Percentiles rank a stretch among this genome's conserved stretches.
Evolutionary conservation across 2,113 vertebrate genomes (phyloP).

Genomic region (Myiagra hebetior): DNA sequence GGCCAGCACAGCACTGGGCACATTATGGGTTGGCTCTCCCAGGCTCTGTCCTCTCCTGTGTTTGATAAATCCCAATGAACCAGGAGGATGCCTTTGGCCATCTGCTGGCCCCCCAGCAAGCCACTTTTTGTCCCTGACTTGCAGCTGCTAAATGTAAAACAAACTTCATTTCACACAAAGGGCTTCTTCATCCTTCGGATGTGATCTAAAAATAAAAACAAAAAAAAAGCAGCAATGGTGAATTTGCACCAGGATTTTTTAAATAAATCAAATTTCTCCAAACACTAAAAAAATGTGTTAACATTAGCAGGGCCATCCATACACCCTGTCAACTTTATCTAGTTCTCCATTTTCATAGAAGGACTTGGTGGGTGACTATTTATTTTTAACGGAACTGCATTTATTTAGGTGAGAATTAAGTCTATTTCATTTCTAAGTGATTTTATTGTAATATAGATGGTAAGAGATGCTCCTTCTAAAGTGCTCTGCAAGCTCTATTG

Average conservation of each 20-base stretch:
- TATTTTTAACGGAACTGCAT: background rate
- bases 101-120: background rate
- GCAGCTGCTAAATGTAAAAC: background rate
- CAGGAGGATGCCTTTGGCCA: background rate
- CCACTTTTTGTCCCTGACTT: background rate
- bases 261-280: background rate
- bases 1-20: background rate
- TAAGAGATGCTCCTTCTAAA: background rate
- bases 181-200: background rate
- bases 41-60: background rate
- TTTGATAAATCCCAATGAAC: background rate
- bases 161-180: background rate
- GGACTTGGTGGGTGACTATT: background rate
- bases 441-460: background rate
- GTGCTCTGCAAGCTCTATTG: background rate
- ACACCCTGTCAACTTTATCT: background rate
- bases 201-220: background rate
- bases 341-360: background rate
- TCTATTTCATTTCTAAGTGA: background rate
- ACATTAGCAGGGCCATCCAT: background rate
- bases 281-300: background rate
- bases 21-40: fast-evolving
- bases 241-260: background rate
- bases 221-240: background rate
- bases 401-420: background rate